phyloP scores from a whole-genome alignment of 2,888 invertebrate species.

The Eumerus sabulonum region DNA sequence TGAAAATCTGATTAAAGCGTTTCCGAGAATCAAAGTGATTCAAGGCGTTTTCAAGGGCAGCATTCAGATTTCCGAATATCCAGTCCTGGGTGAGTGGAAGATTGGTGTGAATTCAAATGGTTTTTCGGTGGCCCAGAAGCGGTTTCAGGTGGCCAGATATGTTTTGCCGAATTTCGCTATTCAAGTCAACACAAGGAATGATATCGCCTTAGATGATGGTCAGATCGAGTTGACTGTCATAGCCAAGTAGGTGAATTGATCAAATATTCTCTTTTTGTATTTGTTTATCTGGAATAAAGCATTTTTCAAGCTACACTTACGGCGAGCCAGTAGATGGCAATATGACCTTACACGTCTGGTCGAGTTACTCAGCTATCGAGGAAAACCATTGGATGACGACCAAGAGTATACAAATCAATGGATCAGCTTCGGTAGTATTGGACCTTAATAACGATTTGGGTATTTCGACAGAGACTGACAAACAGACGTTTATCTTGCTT shows the following conservation, averaged over 20 bases:
- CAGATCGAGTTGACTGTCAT: conserved; percentile 87
- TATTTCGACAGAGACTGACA: conserved; percentile 20
- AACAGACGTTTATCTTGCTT: not conserved
- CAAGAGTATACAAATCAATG: conserved; percentile 77
- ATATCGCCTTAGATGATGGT: conserved; percentile 90
- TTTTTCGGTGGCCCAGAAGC: conserved; percentile 72
- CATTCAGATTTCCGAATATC: conserved; percentile 86
- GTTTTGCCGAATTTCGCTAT: conserved; percentile 96
- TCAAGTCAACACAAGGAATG: conserved; percentile 88
- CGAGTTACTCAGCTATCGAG: too few species aligned
- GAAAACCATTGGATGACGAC: conserved; percentile 26
- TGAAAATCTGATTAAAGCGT: conserved; percentile 90
- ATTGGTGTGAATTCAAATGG: conserved; percentile 71
- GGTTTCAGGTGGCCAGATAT: conserved; percentile 89
- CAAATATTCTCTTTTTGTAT: not conserved
- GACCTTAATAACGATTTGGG: conserved; percentile 88
- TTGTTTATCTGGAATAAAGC: not conserved
- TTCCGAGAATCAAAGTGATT: conserved; percentile 81
- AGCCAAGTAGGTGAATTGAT: conserved; percentile 73
- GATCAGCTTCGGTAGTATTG: conserved; percentile 83
- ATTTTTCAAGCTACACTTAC: conserved; percentile 83
- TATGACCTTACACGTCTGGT: conserved; percentile 78
- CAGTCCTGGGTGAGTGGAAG: conserved; percentile 94
- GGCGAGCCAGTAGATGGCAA: conserved; percentile 93
- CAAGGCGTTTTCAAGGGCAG: conserved; percentile 84